A percentile compares a stretch with the other conserved stretches of the same genome.
These are phyloP conservation scores for Cactoblastis cactorum DNA, from an alignment of 2,888 invertebrate species.

Conservation along the genomic window DNA sequence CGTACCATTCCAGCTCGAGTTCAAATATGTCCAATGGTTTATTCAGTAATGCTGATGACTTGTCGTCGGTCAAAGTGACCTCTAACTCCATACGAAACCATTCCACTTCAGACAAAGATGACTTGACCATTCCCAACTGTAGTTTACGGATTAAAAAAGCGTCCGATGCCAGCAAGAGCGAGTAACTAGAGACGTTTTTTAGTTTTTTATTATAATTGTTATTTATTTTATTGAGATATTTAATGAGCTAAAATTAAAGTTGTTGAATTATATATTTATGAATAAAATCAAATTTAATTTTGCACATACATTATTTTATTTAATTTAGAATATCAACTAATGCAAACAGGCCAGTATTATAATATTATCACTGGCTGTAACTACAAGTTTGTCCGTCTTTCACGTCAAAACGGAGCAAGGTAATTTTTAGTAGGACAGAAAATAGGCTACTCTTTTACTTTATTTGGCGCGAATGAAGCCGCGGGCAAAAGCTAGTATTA, in stretches of 20 bases:
- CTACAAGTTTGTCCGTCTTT: too few species aligned
- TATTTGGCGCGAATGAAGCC: too few species aligned
- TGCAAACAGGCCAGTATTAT: too few species aligned
- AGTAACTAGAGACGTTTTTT: slow-evolving; percentile 31
- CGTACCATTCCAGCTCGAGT: slow-evolving; percentile 68
- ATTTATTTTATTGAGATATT: slow-evolving; percentile 15
- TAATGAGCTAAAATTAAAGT: slow-evolving; percentile 11
- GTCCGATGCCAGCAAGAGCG: slow-evolving; percentile 62
- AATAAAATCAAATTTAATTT: slow-evolving; percentile 37
- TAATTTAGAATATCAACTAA: too few species aligned
- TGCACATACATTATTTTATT: too few species aligned
- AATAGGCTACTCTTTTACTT: too few species aligned
- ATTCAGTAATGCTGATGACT: slow-evolving; percentile 76
- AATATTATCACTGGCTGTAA: too few species aligned
- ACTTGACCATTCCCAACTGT: slow-evolving; percentile 69
- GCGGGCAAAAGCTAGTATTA: too few species aligned
- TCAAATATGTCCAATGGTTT: slow-evolving; percentile 69
- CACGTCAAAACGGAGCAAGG: too few species aligned
- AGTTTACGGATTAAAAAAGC: slow-evolving; percentile 61
- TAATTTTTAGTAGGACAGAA: too few species aligned
- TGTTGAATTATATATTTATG: slow-evolving; percentile 28
- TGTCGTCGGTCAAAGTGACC: slow-evolving; percentile 76
- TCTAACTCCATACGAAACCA: slow-evolving; percentile 64
- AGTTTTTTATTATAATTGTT: slow-evolving; percentile 17
- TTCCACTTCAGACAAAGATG: slow-evolving; percentile 71